These are phyloP conservation scores for Folsomia manolachei DNA, from an alignment of 2,888 invertebrate species.

Conservation along the genomic window DNA sequence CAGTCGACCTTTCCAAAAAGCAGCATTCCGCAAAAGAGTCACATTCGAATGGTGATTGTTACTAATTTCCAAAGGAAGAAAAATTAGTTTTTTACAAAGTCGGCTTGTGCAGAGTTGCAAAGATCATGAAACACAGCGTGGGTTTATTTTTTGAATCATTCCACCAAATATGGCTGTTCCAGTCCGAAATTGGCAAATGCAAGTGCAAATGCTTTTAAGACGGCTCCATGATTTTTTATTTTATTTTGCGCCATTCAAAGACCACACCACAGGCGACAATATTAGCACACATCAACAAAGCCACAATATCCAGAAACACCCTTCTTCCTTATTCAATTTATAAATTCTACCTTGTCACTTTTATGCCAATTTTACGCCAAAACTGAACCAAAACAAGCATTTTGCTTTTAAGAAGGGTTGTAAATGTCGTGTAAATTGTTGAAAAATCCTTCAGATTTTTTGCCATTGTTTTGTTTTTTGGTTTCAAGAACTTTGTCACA, in stretches of 20 bases:
- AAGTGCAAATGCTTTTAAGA: not conserved
- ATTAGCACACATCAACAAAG: not conserved
- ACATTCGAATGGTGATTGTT: no score
- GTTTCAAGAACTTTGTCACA: not conserved
- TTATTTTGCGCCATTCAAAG: not conserved
- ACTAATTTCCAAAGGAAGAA: no score
- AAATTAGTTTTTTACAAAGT: no score
- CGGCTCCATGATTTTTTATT: not conserved
- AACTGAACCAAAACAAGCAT: constrained; percentile 29
- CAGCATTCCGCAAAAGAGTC: not conserved
- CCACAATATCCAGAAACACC: not conserved
- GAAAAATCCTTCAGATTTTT: not conserved
- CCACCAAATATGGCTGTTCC: not conserved
- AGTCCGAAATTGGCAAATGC: not conserved
- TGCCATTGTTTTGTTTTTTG: not conserved
- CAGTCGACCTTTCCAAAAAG: not conserved
- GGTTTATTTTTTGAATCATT: not conserved
- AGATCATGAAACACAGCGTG: not conserved
- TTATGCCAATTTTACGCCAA: constrained; percentile 19
- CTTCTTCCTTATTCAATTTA: no score
- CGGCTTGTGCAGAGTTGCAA: not conserved
- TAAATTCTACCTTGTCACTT: constrained; percentile 31
- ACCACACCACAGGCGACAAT: not conserved
- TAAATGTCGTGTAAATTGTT: not conserved
- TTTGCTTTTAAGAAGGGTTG: constrained; percentile 11